A percentile compares a stretch with the other conserved stretches of the same genome.
These are phyloP conservation scores for Muscina levida DNA, from an alignment of 2,888 invertebrate genomes.

Conservation along the genomic window DNA sequence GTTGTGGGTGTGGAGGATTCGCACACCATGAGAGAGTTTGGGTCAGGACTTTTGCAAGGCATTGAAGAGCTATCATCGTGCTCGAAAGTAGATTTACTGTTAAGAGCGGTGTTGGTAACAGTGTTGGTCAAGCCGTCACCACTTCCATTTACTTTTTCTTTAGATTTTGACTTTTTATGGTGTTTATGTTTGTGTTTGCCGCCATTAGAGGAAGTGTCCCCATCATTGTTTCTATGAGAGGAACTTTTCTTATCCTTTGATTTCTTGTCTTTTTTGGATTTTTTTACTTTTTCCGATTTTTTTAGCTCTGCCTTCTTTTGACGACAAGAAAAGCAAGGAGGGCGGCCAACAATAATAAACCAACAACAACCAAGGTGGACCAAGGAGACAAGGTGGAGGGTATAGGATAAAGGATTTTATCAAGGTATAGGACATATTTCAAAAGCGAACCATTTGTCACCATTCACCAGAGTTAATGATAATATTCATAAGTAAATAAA, in stretches of 20 bases:
- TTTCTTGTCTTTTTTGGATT: conserved; percentile 69
- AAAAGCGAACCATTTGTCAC: neutral
- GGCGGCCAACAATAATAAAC: conserved; percentile 13
- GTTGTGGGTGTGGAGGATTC: conserved; percentile 67
- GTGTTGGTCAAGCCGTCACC: too few species aligned
- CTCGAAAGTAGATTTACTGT: conserved; percentile 22
- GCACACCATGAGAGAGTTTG: conserved; percentile 55
- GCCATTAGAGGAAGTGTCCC: conserved; percentile 62
- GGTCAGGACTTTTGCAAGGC: conserved; percentile 24
- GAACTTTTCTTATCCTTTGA: conserved; percentile 67
- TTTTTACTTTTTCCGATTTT: conserved; percentile 65
- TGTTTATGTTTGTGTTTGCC: conserved; percentile 65
- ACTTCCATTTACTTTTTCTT: conserved; percentile 39
- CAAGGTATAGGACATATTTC: neutral
- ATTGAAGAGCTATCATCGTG: conserved; percentile 2
- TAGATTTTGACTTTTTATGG: conserved; percentile 56
- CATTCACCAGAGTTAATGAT: conserved; percentile 18
- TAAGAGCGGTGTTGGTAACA: too few species aligned
- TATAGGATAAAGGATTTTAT: neutral
- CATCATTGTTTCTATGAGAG: conserved; percentile 61
- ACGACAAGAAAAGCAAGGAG: neutral
- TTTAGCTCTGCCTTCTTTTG: conserved; percentile 41
- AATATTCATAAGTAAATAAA: too few species aligned
- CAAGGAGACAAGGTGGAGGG: conserved; percentile 1
- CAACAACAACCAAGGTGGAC: conserved; percentile 7